These are phyloP conservation scores for Coracopsis vasa DNA, from an alignment of 2,113 vertebrate genomes.

Conservation along the genomic window DNA sequence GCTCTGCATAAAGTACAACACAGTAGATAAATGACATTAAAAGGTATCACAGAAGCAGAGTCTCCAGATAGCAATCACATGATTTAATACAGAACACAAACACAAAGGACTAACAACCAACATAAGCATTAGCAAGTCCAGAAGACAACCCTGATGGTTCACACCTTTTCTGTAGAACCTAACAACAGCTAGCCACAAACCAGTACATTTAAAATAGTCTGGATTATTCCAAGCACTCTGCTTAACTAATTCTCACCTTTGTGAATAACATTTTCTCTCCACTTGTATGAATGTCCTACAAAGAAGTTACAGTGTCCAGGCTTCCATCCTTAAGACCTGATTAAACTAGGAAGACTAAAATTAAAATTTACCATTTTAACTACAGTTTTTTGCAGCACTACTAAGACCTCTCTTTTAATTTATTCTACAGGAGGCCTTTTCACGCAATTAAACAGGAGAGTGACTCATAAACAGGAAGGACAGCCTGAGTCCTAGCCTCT, in stretches of 20 bases:
- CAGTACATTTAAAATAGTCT: background rate
- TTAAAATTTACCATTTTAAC: background rate
- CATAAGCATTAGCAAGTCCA: background rate
- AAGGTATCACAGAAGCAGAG: background rate
- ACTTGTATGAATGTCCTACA: background rate
- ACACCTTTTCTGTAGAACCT: background rate
- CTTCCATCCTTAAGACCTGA: background rate
- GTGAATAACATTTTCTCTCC: background rate
- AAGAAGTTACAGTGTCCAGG: background rate
- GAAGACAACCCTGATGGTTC: background rate
- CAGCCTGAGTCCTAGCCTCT: background rate
- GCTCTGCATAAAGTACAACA: background rate
- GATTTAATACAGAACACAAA: background rate
- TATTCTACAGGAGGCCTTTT: constrained; percentile 22
- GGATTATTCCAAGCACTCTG: background rate
- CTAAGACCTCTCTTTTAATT: background rate
- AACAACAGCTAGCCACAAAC: background rate
- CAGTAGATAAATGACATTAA: background rate
- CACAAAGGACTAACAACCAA: background rate
- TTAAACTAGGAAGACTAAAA: background rate
- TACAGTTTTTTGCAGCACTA: background rate
- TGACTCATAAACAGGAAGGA: constrained; percentile 38
- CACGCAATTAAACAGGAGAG: background rate
- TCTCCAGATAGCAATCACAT: background rate
- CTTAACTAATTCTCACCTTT: background rate